Percentiles rank a stretch among this genome's conserved stretches.
These are phyloP conservation scores for Oostethus manadensis DNA, from an alignment of 2,113 vertebrate genomes.

Conservation along the genomic window DNA sequence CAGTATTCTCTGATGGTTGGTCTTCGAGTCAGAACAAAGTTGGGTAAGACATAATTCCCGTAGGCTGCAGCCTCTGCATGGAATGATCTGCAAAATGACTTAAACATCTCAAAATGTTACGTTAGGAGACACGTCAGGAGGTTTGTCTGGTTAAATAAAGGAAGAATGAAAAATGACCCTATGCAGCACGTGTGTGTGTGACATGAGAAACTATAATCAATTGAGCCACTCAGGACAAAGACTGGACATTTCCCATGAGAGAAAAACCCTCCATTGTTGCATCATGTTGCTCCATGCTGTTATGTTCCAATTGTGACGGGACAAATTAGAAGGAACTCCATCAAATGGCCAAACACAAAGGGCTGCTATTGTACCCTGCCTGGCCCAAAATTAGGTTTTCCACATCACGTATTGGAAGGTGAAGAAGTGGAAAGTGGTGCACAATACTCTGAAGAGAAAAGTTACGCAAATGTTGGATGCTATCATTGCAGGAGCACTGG, in stretches of 20 bases:
- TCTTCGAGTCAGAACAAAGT: too few species aligned
- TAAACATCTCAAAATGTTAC: too few species aligned
- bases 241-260: neutral
- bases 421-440: slow-evolving; percentile 40
- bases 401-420: slow-evolving; percentile 23
- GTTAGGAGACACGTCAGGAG: too few species aligned
- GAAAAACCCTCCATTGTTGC: slow-evolving; percentile 37
- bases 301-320: slow-evolving; percentile 41
- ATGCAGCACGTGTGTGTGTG: slow-evolving; percentile 17
- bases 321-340: slow-evolving; percentile 39
- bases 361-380: slow-evolving; percentile 36
- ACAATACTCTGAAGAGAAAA: slow-evolving; percentile 1
- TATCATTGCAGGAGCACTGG: slow-evolving; percentile 9
- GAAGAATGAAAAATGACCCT: neutral
- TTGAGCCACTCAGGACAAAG: slow-evolving; percentile 8
- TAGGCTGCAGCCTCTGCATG: too few species aligned
- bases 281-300: slow-evolving; percentile 9
- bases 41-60: too few species aligned
- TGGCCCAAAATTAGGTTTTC: slow-evolving; percentile 38
- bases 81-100: too few species aligned
- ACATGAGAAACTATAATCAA: slow-evolving; percentile 12
- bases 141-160: too few species aligned
- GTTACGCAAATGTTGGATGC: slow-evolving; percentile 1
- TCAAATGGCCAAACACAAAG: slow-evolving; percentile 34
- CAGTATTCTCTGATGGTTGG: too few species aligned